Evolutionary conservation across 2,888 invertebrate species (phyloP).

Genomic region (Nomada hirtipes): DNA sequence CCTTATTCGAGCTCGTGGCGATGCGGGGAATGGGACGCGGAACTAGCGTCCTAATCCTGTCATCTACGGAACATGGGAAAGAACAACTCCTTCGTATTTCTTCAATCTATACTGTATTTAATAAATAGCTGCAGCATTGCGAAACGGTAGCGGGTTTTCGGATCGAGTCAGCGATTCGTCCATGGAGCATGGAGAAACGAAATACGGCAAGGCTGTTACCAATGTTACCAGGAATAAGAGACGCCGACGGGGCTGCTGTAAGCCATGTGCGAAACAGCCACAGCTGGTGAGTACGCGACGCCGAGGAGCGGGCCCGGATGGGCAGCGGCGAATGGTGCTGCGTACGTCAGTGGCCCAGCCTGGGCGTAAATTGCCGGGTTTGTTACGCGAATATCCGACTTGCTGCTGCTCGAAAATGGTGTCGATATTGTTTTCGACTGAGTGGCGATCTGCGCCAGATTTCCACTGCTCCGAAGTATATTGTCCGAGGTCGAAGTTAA

Average conservation of each 20-base stretch:
- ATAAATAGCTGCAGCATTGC: conserved; percentile 27
- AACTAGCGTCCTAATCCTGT: too few relatives aligned
- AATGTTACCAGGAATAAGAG: conserved; percentile 76
- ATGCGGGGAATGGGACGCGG: too few relatives aligned
- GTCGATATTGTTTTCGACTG: conserved; percentile 90
- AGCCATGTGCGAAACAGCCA: conserved; percentile 78
- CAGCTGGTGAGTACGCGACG: conserved; percentile 78
- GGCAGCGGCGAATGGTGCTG: conserved; percentile 37
- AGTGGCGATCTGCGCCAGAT: conserved; percentile 88
- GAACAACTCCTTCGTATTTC: not conserved
- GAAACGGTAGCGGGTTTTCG: not conserved
- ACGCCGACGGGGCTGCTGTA: conserved; percentile 77
- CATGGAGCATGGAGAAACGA: not conserved
- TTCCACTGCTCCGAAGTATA: conserved; percentile 86
- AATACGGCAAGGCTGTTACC: conserved; percentile 56
- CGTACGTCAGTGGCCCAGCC: conserved; percentile 67
- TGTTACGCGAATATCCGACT: conserved; percentile 89
- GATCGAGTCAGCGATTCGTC: not conserved
- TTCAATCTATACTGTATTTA: conserved; percentile 41
- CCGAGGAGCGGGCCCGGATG: conserved; percentile 73
- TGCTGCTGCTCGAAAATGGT: conserved; percentile 90
- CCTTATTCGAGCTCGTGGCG: too few relatives aligned
- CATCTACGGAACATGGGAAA: not conserved
- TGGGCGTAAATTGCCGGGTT: conserved; percentile 82
- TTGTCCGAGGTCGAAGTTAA: conserved; percentile 80